Evolutionary conservation across 2,888 invertebrate species (phyloP).

Genomic region (Neoascia interrupta): DNA sequence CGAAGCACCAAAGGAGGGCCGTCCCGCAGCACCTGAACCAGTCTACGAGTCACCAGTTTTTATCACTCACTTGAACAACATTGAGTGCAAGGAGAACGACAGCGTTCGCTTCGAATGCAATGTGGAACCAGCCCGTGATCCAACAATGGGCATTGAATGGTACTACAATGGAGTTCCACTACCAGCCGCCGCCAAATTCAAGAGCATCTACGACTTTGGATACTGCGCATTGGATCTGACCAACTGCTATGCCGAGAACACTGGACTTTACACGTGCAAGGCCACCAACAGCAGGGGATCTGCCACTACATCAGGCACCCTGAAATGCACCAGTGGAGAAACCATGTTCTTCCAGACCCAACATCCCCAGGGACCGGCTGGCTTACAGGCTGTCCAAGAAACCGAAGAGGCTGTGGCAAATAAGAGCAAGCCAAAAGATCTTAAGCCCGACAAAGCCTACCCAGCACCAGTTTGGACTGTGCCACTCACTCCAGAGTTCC

Average conservation of each 20-base stretch:
- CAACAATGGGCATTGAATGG: constrained; percentile 95
- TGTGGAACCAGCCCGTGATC: constrained; percentile 95
- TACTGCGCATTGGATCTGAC: constrained; percentile 94
- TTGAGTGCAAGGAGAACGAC: constrained; percentile 92
- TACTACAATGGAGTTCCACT: constrained; percentile 95
- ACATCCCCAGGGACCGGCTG: constrained; percentile 95
- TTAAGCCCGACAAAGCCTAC: constrained; percentile 87
- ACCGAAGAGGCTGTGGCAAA: constrained; percentile 90
- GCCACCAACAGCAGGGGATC: constrained; percentile 93
- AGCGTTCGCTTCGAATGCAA: constrained; percentile 94
- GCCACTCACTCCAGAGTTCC: constrained; percentile 89
- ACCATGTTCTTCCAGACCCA: constrained; percentile 93
- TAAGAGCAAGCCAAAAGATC: constrained; percentile 85
- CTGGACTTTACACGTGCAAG: constrained; percentile 94
- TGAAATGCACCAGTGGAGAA: constrained; percentile 90
- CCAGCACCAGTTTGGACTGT: constrained; percentile 93
- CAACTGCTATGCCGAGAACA: constrained; percentile 94
- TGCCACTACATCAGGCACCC: constrained; percentile 93
- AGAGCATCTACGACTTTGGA: constrained; percentile 97
- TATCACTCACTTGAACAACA: constrained; percentile 93
- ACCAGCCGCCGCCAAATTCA: constrained; percentile 92
- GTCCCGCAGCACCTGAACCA: constrained; percentile 87
- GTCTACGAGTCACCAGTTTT: constrained; percentile 92
- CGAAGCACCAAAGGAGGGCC: constrained; percentile 87
- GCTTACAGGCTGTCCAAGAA: constrained; percentile 93